A percentile compares a stretch with the other conserved stretches of the same genome.
phyloP scores from a whole-genome alignment of 2,888 invertebrate genomes.

The Drosophila stalkeri region DNA sequence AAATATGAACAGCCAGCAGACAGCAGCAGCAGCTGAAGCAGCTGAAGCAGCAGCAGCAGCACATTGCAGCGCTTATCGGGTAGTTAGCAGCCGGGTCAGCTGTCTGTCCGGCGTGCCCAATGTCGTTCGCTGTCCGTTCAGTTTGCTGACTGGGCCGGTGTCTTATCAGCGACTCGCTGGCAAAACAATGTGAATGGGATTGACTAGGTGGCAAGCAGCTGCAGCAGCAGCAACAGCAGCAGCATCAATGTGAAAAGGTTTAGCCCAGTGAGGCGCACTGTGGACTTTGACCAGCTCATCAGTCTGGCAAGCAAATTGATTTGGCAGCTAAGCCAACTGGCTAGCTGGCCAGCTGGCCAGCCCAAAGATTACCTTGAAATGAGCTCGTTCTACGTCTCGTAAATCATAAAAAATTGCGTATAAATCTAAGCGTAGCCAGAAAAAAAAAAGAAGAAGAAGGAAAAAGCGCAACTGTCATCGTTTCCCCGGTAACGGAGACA shows the following conservation, averaged over 20 bases:
- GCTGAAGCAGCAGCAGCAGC: constrained; percentile 7
- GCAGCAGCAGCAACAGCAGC: constrained; percentile 13
- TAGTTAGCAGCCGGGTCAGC: constrained; percentile 58
- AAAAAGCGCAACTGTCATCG: constrained; percentile 76
- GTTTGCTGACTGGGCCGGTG: constrained; percentile 43
- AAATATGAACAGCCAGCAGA: constrained; percentile 51
- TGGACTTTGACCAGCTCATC: constrained; percentile 29
- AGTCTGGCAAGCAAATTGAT: constrained; percentile 62
- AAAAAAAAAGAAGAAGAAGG: constrained; percentile 8
- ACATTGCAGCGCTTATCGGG: constrained; percentile 52
- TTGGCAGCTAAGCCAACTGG: constrained; percentile 47
- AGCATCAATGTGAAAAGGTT: constrained; percentile 41
- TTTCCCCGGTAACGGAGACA: constrained; percentile 46
- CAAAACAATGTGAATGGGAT: constrained; percentile 39
- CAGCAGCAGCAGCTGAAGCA: constrained; percentile 10
- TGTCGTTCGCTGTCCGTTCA: constrained; percentile 18
- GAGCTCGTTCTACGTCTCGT: constrained; percentile 40
- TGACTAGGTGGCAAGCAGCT: constrained; percentile 2
- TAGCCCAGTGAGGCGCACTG: constrained; percentile 15
- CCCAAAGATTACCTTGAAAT: constrained; percentile 52
- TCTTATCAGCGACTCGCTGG: constrained; percentile 46
- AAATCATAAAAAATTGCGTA: constrained; percentile 70
- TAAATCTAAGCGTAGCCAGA: constrained; percentile 52
- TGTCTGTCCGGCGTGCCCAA: constrained; percentile 16
- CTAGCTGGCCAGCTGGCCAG: not conserved